phyloP scores from a whole-genome alignment of 2,797 vertebrate species.

The Parauchenoglanis punctatus region DNA sequence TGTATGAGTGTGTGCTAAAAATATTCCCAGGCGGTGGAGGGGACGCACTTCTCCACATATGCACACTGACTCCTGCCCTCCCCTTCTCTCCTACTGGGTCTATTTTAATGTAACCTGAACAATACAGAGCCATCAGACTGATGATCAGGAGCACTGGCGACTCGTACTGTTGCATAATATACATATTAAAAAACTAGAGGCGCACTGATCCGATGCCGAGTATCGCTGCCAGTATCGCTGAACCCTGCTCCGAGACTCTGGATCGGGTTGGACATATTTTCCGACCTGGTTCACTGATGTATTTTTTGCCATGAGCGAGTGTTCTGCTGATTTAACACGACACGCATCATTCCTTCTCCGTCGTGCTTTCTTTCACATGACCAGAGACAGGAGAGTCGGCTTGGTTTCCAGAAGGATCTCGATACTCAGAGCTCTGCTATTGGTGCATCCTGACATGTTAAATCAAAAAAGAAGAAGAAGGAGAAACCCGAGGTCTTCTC shows the following conservation, averaged over 20 bases:
- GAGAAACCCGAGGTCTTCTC: neutral
- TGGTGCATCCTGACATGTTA: neutral
- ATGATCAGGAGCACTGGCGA: neutral
- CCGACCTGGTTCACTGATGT: neutral
- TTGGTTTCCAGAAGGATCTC: neutral
- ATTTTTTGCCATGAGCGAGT: neutral
- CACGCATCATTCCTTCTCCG: neutral
- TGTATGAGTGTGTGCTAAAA: slow-evolving; percentile 61
- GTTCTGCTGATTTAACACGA: neutral
- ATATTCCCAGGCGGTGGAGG: slow-evolving; percentile 56
- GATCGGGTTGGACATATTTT: neutral
- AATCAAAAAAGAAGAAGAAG: neutral
- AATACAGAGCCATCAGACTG: slow-evolving; percentile 34
- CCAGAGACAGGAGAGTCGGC: neutral
- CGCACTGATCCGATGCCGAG: neutral
- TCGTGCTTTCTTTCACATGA: neutral
- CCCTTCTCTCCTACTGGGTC: slow-evolving; percentile 1
- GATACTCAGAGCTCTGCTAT: neutral
- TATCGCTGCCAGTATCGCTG: neutral
- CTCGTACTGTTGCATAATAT: neutral
- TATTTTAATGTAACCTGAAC: slow-evolving; percentile 55
- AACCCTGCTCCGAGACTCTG: neutral
- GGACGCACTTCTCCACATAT: slow-evolving; percentile 62
- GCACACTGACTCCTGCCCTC: slow-evolving; percentile 59
- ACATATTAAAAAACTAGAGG: neutral